Base-by-base conservation (phyloP, 2,113 vertebrate species). In the Mohoua ochrocephala region DNA sequence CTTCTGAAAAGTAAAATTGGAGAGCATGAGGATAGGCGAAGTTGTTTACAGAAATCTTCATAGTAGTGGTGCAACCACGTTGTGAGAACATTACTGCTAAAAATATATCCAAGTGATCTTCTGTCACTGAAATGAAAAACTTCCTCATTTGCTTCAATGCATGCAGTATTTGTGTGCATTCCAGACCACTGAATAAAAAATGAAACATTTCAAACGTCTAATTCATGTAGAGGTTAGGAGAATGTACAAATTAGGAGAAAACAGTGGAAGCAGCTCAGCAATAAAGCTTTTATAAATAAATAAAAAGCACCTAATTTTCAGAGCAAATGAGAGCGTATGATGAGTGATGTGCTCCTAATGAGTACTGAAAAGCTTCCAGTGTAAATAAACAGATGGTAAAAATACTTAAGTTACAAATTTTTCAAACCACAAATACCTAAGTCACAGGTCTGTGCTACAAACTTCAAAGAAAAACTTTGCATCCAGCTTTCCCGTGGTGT, bases 321-420 rank as follows among this genome's bases (percentile, higher is more conserved):
- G 49, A 84, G 77, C 37, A 91, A 95, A 84, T 75, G 57, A 81
- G 65, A 63, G 15, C 0, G 0, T 27, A 21, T 2, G 71, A 88
- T 85, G 91, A 95, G 56, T 86, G 60, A 95, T 84, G 31, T 71
- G 35, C 41, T 94, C 41, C 54, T 94, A 64, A 89, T 45, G 73
- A 78, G 73, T 33, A 35, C 45, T 87, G 75, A 91, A 95, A 92
- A 64, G 22, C 47, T 92, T 94, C 68, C 87, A 92, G n/a, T 47
- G 44, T 92, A 94, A 95, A 95, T 82, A 95, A 95, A 79, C 61
- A 91, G 77, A 78, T 56, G 81, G 81, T 87, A 82, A 94, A 95
- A 92, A 92, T 86, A 87, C 69, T 95, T 75, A 54, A 78, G 35
- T 61, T 90, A 71, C 39, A 70, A 45, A 49, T 90, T 90, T 91